Percentiles rank a stretch among this genome's conserved stretches.
These are phyloP conservation scores for Protaetia brevitarsis DNA, from an alignment of 1,140 invertebrate species.

Conservation along the genomic window DNA sequence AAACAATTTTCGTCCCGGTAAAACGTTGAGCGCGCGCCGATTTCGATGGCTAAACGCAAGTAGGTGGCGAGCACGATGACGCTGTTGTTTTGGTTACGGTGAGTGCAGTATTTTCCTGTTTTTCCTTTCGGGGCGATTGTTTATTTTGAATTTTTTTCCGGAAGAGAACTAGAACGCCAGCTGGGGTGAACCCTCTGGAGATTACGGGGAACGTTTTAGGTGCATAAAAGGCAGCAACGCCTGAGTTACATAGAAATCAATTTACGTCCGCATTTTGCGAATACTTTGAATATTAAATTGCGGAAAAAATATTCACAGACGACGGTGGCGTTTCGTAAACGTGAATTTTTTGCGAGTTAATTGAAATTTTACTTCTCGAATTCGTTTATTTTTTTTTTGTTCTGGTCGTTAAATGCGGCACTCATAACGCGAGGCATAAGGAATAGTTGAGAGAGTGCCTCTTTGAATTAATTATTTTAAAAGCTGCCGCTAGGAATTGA, in stretches of 20 bases:
- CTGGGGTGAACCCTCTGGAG: background rate
- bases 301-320: background rate
- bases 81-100: conserved; percentile 6
- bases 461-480: too few species aligned
- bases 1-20: background rate
- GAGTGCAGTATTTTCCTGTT: background rate
- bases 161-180: background rate
- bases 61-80: background rate
- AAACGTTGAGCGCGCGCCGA: background rate
- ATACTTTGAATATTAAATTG: conserved; percentile 8
- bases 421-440: too few species aligned
- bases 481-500: too few species aligned
- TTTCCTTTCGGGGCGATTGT: conserved; percentile 6
- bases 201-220: background rate
- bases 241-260: too few species aligned
- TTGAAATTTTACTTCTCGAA: background rate
- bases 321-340: background rate
- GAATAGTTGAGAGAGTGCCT: too few species aligned
- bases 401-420: too few species aligned
- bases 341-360: background rate
- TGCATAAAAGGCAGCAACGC: background rate
- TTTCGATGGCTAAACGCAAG: background rate
- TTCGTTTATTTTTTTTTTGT: too few species aligned
- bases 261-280: background rate
- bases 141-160: conserved; percentile 8